A percentile compares a stretch with the other conserved stretches of the same genome.
phyloP scores from a whole-genome alignment of 2,113 vertebrate species.

The Canis aureus region DNA sequence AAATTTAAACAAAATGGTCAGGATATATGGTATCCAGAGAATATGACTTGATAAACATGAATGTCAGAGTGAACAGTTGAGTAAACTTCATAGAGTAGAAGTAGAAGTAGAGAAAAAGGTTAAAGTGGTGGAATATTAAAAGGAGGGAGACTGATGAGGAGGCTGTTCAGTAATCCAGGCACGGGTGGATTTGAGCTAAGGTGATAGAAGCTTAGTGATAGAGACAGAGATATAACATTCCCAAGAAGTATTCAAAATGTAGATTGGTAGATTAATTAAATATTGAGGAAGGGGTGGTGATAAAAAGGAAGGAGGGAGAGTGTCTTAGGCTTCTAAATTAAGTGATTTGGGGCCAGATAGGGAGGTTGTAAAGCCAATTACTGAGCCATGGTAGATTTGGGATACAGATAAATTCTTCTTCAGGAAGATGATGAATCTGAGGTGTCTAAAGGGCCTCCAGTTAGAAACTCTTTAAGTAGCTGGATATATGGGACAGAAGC shows the following conservation, averaged over 20 bases:
- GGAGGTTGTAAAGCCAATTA: not conserved
- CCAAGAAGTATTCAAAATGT: not conserved
- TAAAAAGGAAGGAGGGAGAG: not conserved
- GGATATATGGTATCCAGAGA: not conserved
- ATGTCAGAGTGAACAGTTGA: not conserved
- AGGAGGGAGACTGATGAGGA: not conserved
- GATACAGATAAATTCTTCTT: not conserved
- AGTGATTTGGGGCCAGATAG: not conserved
- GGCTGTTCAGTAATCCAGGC: not conserved
- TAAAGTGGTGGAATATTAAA: not conserved
- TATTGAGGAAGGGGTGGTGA: not conserved
- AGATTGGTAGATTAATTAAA: not conserved
- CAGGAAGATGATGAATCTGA: not conserved
- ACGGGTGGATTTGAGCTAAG: not conserved
- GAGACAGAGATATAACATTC: not conserved
- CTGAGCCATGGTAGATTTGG: not conserved
- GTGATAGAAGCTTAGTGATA: not conserved
- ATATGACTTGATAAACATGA: not conserved
- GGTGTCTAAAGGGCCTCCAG: not conserved
- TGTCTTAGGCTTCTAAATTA: not conserved
- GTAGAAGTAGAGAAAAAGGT: not conserved
- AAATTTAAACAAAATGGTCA: slow-evolving; percentile 2
- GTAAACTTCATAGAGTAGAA: not conserved
- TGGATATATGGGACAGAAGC: not conserved
- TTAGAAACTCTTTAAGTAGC: not conserved